Conservation (phyloP, 92 coral and sea anemone genomes). For the Anthopleura xanthogrammica region DNA sequence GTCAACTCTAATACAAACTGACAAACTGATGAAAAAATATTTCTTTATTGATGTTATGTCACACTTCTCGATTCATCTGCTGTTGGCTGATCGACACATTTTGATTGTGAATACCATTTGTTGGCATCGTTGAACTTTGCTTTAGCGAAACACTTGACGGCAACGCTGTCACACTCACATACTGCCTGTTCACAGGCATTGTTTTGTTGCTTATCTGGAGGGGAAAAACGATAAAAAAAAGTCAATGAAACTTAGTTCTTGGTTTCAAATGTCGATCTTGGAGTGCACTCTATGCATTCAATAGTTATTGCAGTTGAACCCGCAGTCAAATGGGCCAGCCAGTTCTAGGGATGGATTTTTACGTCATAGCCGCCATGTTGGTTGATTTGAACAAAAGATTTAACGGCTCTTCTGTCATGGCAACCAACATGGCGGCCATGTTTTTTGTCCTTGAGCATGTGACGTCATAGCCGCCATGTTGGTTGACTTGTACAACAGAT, state of each 20-base stretch:
- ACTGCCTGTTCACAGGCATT: slow-evolving; percentile 32
- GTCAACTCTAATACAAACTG: not conserved
- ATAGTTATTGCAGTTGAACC: too few relatives aligned
- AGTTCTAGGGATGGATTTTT: too few relatives aligned
- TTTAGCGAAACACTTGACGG: slow-evolving; percentile 48
- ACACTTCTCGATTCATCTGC: not conserved
- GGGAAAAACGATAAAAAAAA: not conserved
- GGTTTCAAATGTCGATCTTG: not conserved
- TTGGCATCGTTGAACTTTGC: slow-evolving; percentile 26
- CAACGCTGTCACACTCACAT: slow-evolving; percentile 56
- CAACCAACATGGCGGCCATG: not conserved
- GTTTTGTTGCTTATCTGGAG: slow-evolving; percentile 28
- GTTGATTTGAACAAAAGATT: too few relatives aligned
- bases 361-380: too few relatives aligned
- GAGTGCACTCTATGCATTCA: too few relatives aligned
- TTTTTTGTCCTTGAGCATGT: not conserved
- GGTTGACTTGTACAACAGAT: not conserved
- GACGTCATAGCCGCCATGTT: too few relatives aligned
- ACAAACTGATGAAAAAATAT: too few relatives aligned
- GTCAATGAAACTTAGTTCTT: not conserved
- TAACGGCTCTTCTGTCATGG: not conserved
- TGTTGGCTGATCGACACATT: slow-evolving; percentile 28
- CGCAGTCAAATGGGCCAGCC: too few relatives aligned
- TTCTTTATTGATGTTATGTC: not conserved
- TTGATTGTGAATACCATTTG: slow-evolving; percentile 28